Conservation (phyloP, 2,113 vertebrate genomes). For the Macroglossus sobrinus region DNA sequence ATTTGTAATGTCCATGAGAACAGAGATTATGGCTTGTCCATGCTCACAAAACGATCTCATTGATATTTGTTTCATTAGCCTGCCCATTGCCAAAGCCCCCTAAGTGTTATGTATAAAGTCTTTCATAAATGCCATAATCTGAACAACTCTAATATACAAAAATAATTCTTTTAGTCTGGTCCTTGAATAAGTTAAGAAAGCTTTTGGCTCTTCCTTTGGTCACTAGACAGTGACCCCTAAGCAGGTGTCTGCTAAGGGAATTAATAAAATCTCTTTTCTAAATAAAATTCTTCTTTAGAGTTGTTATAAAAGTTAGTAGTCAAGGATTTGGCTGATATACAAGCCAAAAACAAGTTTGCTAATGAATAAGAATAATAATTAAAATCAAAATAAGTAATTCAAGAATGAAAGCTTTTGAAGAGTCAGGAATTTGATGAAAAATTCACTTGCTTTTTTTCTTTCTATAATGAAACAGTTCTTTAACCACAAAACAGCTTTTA, state of each 20-base stretch:
- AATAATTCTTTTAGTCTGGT: neutral
- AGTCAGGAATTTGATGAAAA: conserved; percentile 71
- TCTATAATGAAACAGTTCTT: conserved; percentile 68
- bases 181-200: conserved; percentile 14
- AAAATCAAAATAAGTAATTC: conserved; percentile 64
- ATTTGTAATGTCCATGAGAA: neutral
- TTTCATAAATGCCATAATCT: neutral
- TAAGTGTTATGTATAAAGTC: neutral
- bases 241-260: conserved; percentile 11
- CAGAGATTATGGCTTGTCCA: neutral
- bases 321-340: conserved; percentile 11
- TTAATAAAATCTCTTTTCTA: conserved; percentile 51
- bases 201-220: neutral
- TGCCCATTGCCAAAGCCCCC: neutral
- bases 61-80: neutral
- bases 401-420: conserved; percentile 62
- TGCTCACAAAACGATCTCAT: neutral
- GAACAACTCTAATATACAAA: conserved; percentile 24
- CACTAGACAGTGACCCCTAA: neutral
- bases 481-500: conserved; percentile 69
- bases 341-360: conserved; percentile 53
- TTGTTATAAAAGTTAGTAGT: conserved; percentile 39
- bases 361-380: conserved; percentile 53
- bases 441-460: conserved; percentile 45
- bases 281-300: conserved; percentile 31